Evolutionary conservation across 2,113 vertebrate genomes (phyloP).

Genomic region (Sporophila hypoxantha): DNA sequence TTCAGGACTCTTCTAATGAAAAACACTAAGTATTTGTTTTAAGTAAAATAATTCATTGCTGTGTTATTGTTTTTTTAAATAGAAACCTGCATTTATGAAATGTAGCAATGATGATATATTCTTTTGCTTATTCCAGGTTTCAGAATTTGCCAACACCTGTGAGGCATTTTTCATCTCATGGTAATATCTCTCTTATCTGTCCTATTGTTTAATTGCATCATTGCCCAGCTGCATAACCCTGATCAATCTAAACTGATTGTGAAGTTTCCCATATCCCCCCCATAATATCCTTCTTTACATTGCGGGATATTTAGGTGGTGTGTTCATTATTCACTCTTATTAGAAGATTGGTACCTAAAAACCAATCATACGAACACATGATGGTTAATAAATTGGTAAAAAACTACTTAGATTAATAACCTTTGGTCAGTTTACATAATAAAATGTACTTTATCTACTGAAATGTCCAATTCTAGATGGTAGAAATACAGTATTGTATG

Average conservation of each 20-base stretch:
- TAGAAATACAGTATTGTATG: background rate
- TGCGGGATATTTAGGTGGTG: background rate
- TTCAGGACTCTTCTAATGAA: background rate
- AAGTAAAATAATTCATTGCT: background rate
- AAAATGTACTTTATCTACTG: background rate
- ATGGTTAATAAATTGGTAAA: background rate
- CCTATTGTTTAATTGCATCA: background rate
- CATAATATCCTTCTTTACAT: background rate
- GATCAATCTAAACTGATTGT: background rate
- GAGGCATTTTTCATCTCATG: background rate
- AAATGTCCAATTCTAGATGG: background rate
- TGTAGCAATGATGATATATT: background rate
- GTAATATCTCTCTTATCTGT: background rate
- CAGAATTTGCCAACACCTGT: background rate
- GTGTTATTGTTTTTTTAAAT: background rate
- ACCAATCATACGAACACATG: fast-evolving
- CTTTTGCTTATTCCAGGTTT: background rate
- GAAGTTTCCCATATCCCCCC: background rate
- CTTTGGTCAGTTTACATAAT: background rate
- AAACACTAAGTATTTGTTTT: background rate
- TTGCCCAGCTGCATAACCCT: background rate
- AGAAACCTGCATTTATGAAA: background rate
- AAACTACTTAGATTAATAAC: background rate
- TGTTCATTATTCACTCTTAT: background rate
- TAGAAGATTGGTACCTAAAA: background rate